phyloP scores from a whole-genome alignment of 1,140 invertebrate species.

The Medauroidea extradentata region DNA sequence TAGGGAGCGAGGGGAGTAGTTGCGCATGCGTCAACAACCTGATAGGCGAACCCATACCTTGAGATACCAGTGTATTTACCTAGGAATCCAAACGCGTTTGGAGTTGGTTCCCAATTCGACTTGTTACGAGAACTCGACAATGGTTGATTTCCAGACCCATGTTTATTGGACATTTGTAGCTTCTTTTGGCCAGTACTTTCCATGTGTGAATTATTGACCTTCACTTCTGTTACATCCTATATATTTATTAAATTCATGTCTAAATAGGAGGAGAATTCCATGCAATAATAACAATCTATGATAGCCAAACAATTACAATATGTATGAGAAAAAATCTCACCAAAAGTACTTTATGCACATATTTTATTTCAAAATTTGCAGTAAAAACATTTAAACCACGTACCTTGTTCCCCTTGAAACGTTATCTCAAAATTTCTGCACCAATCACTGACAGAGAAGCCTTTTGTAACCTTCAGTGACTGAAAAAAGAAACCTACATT shows the following conservation, averaged over 20 bases:
- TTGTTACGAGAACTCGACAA: too few relatives aligned
- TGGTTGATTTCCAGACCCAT: too few relatives aligned
- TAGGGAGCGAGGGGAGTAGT: too few relatives aligned
- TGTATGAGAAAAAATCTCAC: not conserved
- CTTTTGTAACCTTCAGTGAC: constrained; percentile 79
- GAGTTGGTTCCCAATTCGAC: too few relatives aligned
- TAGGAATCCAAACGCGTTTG: too few relatives aligned
- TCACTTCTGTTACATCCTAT: too few relatives aligned
- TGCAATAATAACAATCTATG: not conserved
- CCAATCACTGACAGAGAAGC: constrained; percentile 79
- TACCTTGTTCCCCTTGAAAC: constrained; percentile 87
- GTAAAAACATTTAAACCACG: constrained; percentile 14
- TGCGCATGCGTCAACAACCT: too few relatives aligned
- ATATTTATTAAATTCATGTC: not conserved
- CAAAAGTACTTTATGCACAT: not conserved
- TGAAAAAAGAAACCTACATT: constrained; percentile 41
- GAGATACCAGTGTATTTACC: too few relatives aligned
- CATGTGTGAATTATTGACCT: too few relatives aligned
- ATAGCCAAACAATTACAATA: not conserved
- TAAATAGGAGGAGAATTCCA: not conserved
- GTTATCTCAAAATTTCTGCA: constrained; percentile 89
- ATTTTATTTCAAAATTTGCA: not conserved
- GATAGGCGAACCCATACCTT: too few relatives aligned
- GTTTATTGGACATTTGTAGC: too few relatives aligned
- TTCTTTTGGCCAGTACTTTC: too few relatives aligned